Percentiles rank a stretch among this genome's conserved stretches.
These are phyloP conservation scores for Oryzaephilus surinamensis DNA, from an alignment of 1,140 invertebrate species.

Conservation along the genomic window DNA sequence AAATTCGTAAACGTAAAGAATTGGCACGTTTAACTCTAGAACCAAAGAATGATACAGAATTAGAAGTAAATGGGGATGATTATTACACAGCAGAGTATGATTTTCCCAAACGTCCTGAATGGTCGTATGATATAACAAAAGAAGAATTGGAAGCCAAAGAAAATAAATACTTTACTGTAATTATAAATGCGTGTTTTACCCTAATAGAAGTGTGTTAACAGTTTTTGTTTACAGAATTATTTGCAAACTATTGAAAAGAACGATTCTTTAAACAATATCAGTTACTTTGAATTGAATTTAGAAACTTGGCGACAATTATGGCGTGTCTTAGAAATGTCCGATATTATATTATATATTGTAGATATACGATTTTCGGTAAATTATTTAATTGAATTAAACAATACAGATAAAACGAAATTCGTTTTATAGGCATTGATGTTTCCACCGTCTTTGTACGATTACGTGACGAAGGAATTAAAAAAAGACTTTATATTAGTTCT, in stretches of 20 bases:
- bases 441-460: conserved; percentile 77
- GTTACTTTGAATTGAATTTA: conserved; percentile 76
- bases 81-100: conserved; percentile 64
- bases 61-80: conserved; percentile 59
- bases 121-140: conserved; percentile 63
- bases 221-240: conserved; percentile 24
- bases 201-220: background rate
- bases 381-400: background rate
- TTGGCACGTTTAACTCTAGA: conserved; percentile 47
- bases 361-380: conserved; percentile 47
- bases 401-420: conserved; percentile 4
- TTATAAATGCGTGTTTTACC: background rate
- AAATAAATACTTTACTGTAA: conserved; percentile 64
- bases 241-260: conserved; percentile 23
- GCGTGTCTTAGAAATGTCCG: conserved; percentile 94
- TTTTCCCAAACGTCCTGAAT: conserved; percentile 73
- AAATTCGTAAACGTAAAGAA: conserved; percentile 53
- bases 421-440: conserved; percentile 62
- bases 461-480: conserved; percentile 59
- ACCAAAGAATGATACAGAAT: conserved; percentile 42
- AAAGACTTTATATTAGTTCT: conserved; percentile 81
- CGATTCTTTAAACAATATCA: too few relatives aligned
- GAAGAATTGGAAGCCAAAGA: conserved; percentile 63
- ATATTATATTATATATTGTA: conserved; percentile 91
- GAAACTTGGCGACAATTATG: conserved; percentile 98